Evolutionary conservation across 2,888 invertebrate genomes (phyloP).

Genomic region (Mactromeris polynyma): DNA sequence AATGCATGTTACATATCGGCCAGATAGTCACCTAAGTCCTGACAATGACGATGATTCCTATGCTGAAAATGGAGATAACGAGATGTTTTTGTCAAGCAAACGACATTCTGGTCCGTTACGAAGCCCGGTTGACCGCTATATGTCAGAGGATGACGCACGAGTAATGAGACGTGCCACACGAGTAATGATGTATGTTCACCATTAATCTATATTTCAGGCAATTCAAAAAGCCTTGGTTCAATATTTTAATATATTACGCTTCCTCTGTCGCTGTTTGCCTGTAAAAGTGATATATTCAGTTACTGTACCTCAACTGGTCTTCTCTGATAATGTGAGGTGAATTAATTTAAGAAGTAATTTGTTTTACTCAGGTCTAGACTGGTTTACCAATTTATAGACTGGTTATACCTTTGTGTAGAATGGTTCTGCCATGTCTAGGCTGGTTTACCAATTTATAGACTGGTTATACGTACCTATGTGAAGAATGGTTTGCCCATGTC

Average conservation of each 20-base stretch:
- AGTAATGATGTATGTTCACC: conserved; percentile 81
- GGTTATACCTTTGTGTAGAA: background rate
- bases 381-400: background rate
- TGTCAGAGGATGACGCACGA: conserved; percentile 80
- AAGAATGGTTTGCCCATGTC: background rate
- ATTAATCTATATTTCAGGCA: background rate
- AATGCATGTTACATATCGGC: conserved; percentile 61
- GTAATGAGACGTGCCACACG: conserved; percentile 83
- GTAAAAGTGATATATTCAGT: background rate
- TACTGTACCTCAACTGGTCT: background rate
- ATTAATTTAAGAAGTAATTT: too few relatives aligned
- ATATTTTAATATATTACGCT: background rate
- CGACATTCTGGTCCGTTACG: conserved; percentile 65
- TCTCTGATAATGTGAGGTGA: too few relatives aligned
- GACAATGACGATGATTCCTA: conserved; percentile 26
- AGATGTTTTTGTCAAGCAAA: conserved; percentile 62
- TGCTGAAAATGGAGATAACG: conserved; percentile 53
- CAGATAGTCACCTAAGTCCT: conserved; percentile 10
- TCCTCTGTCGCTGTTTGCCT: background rate
- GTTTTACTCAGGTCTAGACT: background rate
- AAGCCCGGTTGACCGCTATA: conserved; percentile 74
- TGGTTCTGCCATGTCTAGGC: background rate
- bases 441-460: background rate
- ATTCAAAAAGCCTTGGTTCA: background rate
- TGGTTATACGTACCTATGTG: background rate